A percentile compares a stretch with the other conserved stretches of the same genome.
Evolutionary conservation across 2,888 invertebrate genomes (phyloP).

Genomic region (Agrotis ipsilon): DNA sequence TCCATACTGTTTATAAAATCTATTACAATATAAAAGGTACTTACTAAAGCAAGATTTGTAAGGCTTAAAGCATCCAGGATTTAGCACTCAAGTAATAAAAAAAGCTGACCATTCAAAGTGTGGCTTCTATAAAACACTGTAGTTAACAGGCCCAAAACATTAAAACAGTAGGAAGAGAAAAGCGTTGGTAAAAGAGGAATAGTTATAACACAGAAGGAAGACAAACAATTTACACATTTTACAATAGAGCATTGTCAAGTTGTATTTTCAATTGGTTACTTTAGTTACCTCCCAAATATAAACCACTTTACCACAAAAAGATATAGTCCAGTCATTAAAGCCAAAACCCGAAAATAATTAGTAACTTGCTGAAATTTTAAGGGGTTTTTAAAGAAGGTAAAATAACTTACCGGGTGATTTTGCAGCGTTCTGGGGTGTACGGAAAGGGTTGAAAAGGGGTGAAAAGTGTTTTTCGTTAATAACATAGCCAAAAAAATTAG

Average conservation of each 20-base stretch:
- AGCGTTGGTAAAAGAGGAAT: conserved; percentile 5
- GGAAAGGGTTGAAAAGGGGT: no score
- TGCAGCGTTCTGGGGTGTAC: no score
- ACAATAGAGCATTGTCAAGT: neutral
- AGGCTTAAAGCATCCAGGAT: neutral
- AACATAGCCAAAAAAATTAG: no score
- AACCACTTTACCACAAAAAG: no score
- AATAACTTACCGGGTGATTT: no score
- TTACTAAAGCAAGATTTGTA: neutral
- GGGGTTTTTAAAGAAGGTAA: no score
- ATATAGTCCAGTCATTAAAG: no score
- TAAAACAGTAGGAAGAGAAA: neutral
- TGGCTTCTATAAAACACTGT: no score
- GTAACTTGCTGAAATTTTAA: no score
- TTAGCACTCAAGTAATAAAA: neutral
- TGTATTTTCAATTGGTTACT: conserved; percentile 12
- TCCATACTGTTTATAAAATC: neutral
- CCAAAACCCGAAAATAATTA: no score
- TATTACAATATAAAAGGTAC: neutral
- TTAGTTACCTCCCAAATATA: no score
- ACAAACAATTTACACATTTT: conserved; percentile 15
- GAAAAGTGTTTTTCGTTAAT: no score
- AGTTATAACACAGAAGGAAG: conserved; percentile 9
- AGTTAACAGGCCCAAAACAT: conserved; percentile 41
- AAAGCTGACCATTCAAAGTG: neutral